These are phyloP conservation scores for Harpegnathos saltator DNA, from an alignment of 1,140 invertebrate genomes.

Conservation along the genomic window DNA sequence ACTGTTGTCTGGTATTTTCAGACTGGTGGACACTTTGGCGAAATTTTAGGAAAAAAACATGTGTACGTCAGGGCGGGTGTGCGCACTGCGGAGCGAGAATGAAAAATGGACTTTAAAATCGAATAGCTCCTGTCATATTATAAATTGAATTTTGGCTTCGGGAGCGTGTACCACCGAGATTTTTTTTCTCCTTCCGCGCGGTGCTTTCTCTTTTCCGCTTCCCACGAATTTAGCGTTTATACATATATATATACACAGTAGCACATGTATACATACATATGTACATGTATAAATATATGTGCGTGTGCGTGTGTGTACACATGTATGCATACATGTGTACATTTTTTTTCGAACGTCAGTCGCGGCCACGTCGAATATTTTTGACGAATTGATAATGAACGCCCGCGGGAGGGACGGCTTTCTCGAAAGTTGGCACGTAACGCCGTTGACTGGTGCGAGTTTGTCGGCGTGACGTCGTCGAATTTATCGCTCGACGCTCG, in stretches of 20 bases:
- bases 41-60: conserved; percentile 75
- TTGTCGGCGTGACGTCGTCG: conserved; percentile 60
- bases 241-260: conserved; percentile 34
- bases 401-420: conserved; percentile 68
- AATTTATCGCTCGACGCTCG: conserved; percentile 61
- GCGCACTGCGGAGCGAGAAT: conserved; percentile 73
- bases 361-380: conserved; percentile 75
- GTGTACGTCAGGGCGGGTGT: conserved; percentile 70
- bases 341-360: conserved; percentile 66
- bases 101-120: conserved; percentile 84
- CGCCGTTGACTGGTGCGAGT: conserved; percentile 65
- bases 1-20: conserved; percentile 70
- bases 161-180: conserved; percentile 69
- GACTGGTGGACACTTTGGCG: conserved; percentile 68
- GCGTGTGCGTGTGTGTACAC: neutral
- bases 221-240: conserved; percentile 71
- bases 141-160: conserved; percentile 83
- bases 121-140: conserved; percentile 83
- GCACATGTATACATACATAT: neutral
- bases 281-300: neutral
- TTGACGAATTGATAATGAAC: conserved; percentile 79
- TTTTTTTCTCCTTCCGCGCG: conserved; percentile 67
- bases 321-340: neutral
- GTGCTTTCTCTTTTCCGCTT: conserved; percentile 75
- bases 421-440: conserved; percentile 56